These are phyloP conservation scores for Sphaerodactylus townsendi DNA, from an alignment of 2,113 vertebrate genomes.

Conservation along the genomic window DNA sequence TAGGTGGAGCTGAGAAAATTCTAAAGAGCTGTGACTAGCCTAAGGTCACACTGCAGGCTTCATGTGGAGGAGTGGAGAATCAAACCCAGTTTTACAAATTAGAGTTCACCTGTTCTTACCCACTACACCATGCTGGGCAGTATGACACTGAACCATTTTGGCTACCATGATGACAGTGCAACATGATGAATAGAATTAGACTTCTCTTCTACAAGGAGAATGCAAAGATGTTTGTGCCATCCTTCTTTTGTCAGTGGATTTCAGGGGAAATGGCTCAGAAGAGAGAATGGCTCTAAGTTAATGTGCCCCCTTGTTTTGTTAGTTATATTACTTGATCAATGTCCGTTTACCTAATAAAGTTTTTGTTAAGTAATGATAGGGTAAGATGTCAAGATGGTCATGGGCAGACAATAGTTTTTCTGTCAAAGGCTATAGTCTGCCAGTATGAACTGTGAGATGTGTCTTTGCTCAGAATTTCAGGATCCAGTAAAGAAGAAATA, in stretches of 20 bases:
- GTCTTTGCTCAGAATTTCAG: slow-evolving; percentile 33
- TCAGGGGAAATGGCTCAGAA: not conserved
- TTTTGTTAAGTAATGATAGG: not conserved
- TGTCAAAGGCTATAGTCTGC: not conserved
- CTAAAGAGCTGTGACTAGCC: too few species aligned
- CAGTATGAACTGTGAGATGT: slow-evolving; percentile 1
- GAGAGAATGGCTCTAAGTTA: too few species aligned
- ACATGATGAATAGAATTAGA: too few species aligned
- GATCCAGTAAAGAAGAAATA: not conserved
- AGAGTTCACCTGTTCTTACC: too few species aligned
- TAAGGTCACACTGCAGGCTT: too few species aligned
- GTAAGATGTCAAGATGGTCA: not conserved
- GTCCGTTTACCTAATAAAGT: not conserved
- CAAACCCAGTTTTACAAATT: too few species aligned
- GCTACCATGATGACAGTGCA: too few species aligned
- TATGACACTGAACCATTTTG: too few species aligned
- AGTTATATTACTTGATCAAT: not conserved
- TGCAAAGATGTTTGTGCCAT: not conserved
- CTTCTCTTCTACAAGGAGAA: too few species aligned
- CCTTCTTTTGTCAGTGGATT: not conserved
- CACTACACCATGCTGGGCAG: too few species aligned
- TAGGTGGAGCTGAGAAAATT: too few species aligned
- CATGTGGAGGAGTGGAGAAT: too few species aligned
- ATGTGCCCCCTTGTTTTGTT: not conserved
- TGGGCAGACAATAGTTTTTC: slow-evolving; percentile 8